A percentile compares a stretch with the other conserved stretches of the same genome.
These are phyloP conservation scores for Hoplodrina ambigua DNA, from an alignment of 2,888 invertebrate genomes.

Conservation along the genomic window DNA sequence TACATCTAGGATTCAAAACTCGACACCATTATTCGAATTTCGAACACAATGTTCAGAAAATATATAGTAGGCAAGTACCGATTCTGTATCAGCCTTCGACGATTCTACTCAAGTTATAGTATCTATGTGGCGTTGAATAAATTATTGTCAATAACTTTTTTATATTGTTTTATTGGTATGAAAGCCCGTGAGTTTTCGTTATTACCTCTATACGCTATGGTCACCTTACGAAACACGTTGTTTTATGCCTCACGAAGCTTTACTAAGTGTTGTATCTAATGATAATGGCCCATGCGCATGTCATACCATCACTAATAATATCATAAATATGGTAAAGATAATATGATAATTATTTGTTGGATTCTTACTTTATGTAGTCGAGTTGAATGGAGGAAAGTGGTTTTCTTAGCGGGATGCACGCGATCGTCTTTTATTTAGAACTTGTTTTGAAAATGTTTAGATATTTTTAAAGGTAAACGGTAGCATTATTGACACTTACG, in stretches of 20 bases:
- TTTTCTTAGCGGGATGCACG: constrained; percentile 43
- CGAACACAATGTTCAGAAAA: no score
- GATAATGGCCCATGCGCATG: constrained; percentile 68
- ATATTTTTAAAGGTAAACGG: not conserved
- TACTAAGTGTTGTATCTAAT: constrained; percentile 72
- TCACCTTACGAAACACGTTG: constrained; percentile 73
- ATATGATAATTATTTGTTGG: constrained; percentile 64
- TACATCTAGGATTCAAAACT: no score
- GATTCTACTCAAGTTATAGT: constrained; percentile 5
- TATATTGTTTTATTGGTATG: constrained; percentile 88
- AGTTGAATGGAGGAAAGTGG: constrained; percentile 50
- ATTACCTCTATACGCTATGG: constrained; percentile 75
- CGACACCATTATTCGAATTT: no score
- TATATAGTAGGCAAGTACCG: not conserved
- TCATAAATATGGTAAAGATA: constrained; percentile 64
- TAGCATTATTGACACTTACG: not conserved
- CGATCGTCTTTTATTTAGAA: constrained; percentile 21
- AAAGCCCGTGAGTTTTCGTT: constrained; percentile 82
- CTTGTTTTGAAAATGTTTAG: not conserved
- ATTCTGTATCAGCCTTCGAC: not conserved
- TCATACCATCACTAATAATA: constrained; percentile 66
- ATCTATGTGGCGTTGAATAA: constrained; percentile 72
- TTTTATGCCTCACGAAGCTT: constrained; percentile 68
- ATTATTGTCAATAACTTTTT: constrained; percentile 86
- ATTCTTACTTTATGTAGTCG: constrained; percentile 46